Percentiles rank a stretch among this genome's conserved stretches.
Conservation (phyloP, 2,113 vertebrate species). For the Phaetusa simplex region DNA sequence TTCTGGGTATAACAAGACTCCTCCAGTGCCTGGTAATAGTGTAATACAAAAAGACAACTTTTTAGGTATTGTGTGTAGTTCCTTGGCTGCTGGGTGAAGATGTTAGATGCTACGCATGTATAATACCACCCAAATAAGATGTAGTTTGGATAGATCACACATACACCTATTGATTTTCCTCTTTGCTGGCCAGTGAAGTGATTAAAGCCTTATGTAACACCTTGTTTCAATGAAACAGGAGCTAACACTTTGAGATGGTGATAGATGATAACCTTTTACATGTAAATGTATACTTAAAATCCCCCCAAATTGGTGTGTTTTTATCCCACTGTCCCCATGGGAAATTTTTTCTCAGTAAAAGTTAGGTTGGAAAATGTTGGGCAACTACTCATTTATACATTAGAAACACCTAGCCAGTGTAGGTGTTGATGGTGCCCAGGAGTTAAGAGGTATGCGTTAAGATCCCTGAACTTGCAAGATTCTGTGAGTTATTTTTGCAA, state of each 20-base stretch:
- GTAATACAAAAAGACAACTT: neutral
- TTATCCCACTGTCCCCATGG: neutral
- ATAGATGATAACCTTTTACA: neutral
- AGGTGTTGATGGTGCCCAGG: constrained; percentile 2
- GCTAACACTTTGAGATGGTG: neutral
- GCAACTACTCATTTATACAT: neutral
- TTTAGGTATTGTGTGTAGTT: neutral
- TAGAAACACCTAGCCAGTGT: neutral
- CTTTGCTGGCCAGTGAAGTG: neutral
- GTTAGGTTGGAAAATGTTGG: neutral
- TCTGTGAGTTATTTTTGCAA: neutral
- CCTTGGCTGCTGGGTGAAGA: neutral
- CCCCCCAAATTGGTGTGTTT: fast-evolving
- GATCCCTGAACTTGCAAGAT: neutral
- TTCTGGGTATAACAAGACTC: neutral
- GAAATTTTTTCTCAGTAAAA: neutral
- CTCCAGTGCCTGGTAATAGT: fast-evolving
- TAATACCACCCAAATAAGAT: neutral
- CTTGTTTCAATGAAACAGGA: constrained; percentile 23
- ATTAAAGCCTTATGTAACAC: neutral
- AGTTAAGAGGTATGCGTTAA: neutral
- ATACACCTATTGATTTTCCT: neutral
- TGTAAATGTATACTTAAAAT: neutral
- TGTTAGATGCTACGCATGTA: neutral
- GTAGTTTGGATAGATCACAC: neutral